Percentiles rank a stretch among this genome's conserved stretches.
phyloP scores from a whole-genome alignment of 2,888 invertebrate genomes.

The Seira musarum region DNA sequence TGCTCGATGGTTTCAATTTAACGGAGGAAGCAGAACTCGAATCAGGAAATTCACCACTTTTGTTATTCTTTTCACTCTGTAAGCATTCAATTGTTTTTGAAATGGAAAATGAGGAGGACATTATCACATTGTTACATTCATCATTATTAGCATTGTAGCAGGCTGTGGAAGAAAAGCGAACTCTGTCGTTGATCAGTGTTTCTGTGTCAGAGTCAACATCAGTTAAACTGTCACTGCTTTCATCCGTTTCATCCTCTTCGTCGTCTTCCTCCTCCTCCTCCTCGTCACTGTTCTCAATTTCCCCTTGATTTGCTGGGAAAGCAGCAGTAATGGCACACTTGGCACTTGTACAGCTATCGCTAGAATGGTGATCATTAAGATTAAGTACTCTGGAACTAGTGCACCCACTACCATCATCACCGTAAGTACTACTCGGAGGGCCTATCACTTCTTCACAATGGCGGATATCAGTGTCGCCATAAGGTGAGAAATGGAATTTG shows the following conservation, averaged over 20 bases:
- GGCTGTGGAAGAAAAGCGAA: background rate
- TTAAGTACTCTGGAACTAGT: background rate
- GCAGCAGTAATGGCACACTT: background rate
- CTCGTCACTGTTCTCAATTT: slow-evolving; percentile 13
- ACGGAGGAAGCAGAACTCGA: background rate
- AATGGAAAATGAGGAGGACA: background rate
- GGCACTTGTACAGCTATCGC: background rate
- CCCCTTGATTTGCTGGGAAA: background rate
- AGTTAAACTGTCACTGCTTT: slow-evolving; percentile 8
- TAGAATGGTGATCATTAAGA: background rate
- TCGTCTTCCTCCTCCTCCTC: slow-evolving; percentile 19
- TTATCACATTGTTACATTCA: too few relatives aligned
- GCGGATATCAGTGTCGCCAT: slow-evolving; percentile 17
- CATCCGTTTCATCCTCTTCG: slow-evolving; percentile 16
- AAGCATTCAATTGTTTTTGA: background rate
- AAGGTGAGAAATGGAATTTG: slow-evolving; percentile 38
- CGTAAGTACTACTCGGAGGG: background rate
- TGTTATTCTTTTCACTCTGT: too few relatives aligned
- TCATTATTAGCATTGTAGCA: too few relatives aligned
- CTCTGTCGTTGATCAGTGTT: background rate
- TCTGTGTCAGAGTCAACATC: slow-evolving; percentile 7
- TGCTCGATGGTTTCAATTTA: background rate
- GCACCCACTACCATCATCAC: background rate
- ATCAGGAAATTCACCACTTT: too few relatives aligned
- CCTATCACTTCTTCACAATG: background rate